Conservation (phyloP, 2,113 vertebrate species). For the Lagopus muta region DNA sequence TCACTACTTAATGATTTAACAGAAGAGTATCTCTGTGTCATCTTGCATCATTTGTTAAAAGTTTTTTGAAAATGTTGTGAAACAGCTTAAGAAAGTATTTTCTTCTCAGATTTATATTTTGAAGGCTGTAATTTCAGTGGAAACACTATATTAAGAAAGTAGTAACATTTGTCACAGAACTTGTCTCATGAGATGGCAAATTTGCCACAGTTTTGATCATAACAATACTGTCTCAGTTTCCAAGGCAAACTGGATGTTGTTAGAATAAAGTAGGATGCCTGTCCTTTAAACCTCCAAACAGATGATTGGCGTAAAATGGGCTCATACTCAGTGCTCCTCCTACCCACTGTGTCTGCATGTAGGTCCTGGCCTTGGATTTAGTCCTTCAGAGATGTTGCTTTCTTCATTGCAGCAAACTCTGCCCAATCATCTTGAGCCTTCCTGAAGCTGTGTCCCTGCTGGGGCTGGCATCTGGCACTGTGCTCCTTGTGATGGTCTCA, state of each 20-base stretch:
- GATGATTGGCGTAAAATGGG: background rate
- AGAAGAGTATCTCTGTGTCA: background rate
- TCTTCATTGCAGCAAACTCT: background rate
- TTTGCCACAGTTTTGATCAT: background rate
- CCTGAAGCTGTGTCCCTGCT: background rate
- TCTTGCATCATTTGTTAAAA: background rate
- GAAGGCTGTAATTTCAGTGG: background rate
- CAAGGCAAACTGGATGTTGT: background rate
- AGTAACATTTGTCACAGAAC: background rate
- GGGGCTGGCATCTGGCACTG: fast-evolving
- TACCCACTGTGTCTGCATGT: background rate
- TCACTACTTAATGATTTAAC: background rate
- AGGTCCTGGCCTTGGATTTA: background rate
- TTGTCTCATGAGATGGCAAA: background rate
- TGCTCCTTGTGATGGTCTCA: fast-evolving
- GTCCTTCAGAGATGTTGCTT: background rate
- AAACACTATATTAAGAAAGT: background rate
- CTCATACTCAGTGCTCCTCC: background rate
- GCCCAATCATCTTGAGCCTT: background rate
- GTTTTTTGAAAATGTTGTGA: background rate
- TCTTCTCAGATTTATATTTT: background rate
- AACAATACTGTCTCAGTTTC: background rate
- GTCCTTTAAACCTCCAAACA: background rate
- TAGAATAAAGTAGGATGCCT: background rate
- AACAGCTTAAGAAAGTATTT: background rate